phyloP scores from a whole-genome alignment of 2,113 vertebrate genomes.

The Serilophus lunatus region DNA sequence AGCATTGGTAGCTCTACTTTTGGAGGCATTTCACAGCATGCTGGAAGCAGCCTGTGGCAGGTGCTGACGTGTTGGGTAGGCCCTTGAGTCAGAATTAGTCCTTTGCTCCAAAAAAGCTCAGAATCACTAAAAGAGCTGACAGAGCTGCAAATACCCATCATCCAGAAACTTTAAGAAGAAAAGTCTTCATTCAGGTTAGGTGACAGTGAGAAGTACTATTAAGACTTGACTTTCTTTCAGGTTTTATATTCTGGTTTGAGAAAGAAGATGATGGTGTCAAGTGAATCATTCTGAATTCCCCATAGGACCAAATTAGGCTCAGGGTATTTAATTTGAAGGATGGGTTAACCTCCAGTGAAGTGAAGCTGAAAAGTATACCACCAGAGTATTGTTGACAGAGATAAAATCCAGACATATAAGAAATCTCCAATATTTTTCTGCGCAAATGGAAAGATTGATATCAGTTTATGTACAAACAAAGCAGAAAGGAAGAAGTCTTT shows the following conservation, averaged over 20 bases:
- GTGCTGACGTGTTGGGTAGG: accelerated
- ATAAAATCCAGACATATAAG: background rate
- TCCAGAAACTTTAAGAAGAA: background rate
- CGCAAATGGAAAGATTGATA: background rate
- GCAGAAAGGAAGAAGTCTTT: background rate
- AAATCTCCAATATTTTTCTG: background rate
- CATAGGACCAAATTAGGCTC: background rate
- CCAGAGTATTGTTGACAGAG: background rate
- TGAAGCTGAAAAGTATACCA: slow-evolving; percentile 1
- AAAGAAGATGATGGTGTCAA: background rate
- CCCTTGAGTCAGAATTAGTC: background rate
- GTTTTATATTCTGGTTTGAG: background rate
- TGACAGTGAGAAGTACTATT: background rate
- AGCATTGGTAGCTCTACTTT: accelerated
- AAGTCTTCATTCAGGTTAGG: background rate
- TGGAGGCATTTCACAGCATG: background rate
- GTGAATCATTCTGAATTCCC: background rate
- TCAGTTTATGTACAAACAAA: background rate
- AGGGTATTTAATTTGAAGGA: background rate
- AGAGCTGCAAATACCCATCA: background rate
- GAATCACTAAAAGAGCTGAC: background rate
- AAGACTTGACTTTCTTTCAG: background rate
- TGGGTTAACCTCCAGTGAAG: background rate
- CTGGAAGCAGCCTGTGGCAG: background rate
- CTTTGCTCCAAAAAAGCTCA: background rate